phyloP scores from a whole-genome alignment of 37 sponge, comb jelly and placozoan species.

The Oscarella lobularis region DNA sequence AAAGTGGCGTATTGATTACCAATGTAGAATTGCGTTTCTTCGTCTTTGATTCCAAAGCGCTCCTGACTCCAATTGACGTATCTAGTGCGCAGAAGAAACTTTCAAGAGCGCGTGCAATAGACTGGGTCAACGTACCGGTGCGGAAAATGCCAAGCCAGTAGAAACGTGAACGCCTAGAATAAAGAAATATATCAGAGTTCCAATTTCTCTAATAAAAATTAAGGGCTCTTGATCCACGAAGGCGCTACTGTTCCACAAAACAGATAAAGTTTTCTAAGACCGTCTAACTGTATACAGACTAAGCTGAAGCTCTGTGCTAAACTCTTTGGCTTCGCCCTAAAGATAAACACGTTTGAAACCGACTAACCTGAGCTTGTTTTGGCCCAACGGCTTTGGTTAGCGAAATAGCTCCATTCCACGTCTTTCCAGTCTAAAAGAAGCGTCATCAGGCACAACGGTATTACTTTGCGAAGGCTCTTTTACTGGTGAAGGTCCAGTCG shows the following conservation, averaged over 20 bases:
- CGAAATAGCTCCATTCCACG: slow-evolving; percentile 16
- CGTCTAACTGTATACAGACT: too few species aligned
- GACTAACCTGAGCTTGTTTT: not conserved
- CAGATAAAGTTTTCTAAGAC: too few species aligned
- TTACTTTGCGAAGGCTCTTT: too few species aligned
- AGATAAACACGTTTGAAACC: too few species aligned
- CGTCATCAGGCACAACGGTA: too few species aligned
- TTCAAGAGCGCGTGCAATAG: too few species aligned
- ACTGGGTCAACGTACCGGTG: slow-evolving; percentile 7
- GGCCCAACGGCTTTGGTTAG: not conserved
- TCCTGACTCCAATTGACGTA: slow-evolving; percentile 10
- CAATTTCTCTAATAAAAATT: too few species aligned
- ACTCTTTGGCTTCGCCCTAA: too few species aligned
- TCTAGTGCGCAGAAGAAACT: not conserved
- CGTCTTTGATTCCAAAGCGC: slow-evolving; percentile 7
- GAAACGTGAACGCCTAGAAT: slow-evolving; percentile 14
- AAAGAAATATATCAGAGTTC: too few species aligned
- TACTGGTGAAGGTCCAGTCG: slow-evolving; percentile 16
- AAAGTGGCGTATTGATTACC: slow-evolving; percentile 8
- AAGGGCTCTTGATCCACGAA: too few species aligned
- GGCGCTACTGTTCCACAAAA: too few species aligned
- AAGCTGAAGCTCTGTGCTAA: too few species aligned
- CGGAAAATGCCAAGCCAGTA: slow-evolving; percentile 16
- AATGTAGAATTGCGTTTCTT: slow-evolving; percentile 6
- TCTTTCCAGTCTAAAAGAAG: slow-evolving; percentile 10